Base-by-base conservation (phyloP, 2,888 invertebrate genomes). In the Abscondita cerata region DNA sequence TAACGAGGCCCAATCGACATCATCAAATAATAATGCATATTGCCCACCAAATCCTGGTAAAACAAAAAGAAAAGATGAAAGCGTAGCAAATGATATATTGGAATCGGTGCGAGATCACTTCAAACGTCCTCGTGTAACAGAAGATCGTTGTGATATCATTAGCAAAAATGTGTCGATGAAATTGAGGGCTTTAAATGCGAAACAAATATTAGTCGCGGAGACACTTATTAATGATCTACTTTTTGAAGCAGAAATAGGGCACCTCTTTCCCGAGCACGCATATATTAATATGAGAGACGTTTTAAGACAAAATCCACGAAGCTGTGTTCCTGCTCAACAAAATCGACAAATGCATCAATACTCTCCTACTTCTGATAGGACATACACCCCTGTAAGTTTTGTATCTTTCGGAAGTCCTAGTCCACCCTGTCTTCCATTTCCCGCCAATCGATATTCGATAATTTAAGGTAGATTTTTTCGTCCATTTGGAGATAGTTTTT, bases 61-160 rank as follows among this genome's bases (percentile, higher is more conserved):
- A 64, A 57, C 54, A 52, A 64, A 44, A 59, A 64, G 15, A 33
- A 56, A 47, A 33, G 36, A 15, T 62, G 61, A 64, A 57, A 40
- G 58, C 34, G 52, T 67, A 59, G 36, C 62, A 33, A 65, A 56
- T 61, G 63, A 65, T 34, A 47, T 59, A 40, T 53, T 53, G 53
- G 53, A 55, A 55, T 63, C 65, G 19, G 65, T 63, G 41, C 59
- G 55, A 52, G 53, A 65, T 47, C 64, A 68, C 54, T 64, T 65
- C 34, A 66, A 65, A 52, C 55, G 63, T 53, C 62, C 61, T 56
- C 47, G 59, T 40, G 2, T n/a, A 16, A 40, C 56, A 64, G 62
- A 65, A 60, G 65, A 66, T 47, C 61, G 59, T 13, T 12, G 41
- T 47, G 48, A 59, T 36, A 34, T 53, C 33, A 52, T 59, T 52